Evolutionary conservation across 2,113 vertebrate species (phyloP).

Genomic region (Protobothrops mucrosquamatus): DNA sequence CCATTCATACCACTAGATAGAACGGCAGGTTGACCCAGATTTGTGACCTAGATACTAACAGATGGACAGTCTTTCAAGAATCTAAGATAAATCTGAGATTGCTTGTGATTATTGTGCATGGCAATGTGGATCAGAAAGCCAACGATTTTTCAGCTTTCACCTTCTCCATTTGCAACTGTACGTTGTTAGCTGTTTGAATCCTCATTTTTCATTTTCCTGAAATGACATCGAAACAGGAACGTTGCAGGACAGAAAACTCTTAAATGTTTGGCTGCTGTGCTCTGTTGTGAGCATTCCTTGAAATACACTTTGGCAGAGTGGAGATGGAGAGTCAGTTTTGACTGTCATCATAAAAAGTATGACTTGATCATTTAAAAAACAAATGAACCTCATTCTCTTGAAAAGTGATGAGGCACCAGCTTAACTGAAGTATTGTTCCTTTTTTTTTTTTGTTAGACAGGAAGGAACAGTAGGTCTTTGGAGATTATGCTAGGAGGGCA

Average conservation of each 20-base stretch:
- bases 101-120: not conserved
- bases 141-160: not conserved
- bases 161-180: not conserved
- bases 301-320: not conserved
- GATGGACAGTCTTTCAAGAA: not conserved
- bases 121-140: not conserved
- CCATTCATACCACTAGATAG: not conserved
- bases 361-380: not conserved
- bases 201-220: not conserved
- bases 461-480: not conserved
- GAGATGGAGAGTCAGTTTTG: not conserved
- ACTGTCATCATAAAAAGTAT: not conserved
- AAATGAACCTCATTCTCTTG: not conserved
- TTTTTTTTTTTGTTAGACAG: not conserved
- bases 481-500: not conserved
- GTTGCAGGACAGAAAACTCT: not conserved
- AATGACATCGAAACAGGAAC: not conserved
- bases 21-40: not conserved
- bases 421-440: not conserved
- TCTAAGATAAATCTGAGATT: not conserved
- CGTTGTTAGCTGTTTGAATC: not conserved
- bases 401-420: not conserved
- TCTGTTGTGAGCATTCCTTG: not conserved
- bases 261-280: not conserved
- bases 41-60: not conserved